Evolutionary conservation across 2,797 vertebrate species (phyloP), one percentile per base, ranked within the genome.

Genomic region (Aphelocoma californica): DNA sequence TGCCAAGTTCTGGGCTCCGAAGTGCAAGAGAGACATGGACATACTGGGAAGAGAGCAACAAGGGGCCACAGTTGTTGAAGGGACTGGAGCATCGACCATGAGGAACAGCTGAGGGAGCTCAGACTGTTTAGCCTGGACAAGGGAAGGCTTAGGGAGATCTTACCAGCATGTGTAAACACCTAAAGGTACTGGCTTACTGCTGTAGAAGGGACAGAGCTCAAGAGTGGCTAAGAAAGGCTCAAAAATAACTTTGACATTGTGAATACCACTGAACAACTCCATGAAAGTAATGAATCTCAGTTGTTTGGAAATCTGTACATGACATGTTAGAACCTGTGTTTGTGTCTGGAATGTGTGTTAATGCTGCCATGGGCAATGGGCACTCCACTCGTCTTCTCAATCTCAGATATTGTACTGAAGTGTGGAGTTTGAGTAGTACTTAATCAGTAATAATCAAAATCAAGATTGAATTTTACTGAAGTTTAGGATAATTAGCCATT

Each of bases 371-470:
- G 21, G 47, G 42, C 77, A 72, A 5, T 31, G 58, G 62, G 32
- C 40, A 31, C 53, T 77, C 28, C 13, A 32, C 51, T 88, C 51
- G 11, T 90, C 66, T 71, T 82, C 61, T 73, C 62, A 65, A 70
- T 90, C 56, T 50, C 38, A 40, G 66, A 29, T 84, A 31, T 2
- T 78, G 72, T 56, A 34, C 77, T 40, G 32, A 86, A 88, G n/a
- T 36, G 51, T 40, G 29, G 38, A 44, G 14, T 72, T 18, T 23
- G 77, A 93, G 40, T 44, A 70, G 66, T 56, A 58, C 77, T 92
- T 93, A 72, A 94, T 94, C 88, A 88, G 58, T 72, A 73, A 58
- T 88, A 94, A 94, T 93, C 80, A 70, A n/a, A 62, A 62, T 92
- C 91, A 90, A 84, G 88, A 79, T 32, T 65, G 47, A 90, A 75